Evolutionary conservation across 2,888 invertebrate genomes (phyloP), one percentile per base, ranked within the genome.

Genomic region (Latheticus oryzae): DNA sequence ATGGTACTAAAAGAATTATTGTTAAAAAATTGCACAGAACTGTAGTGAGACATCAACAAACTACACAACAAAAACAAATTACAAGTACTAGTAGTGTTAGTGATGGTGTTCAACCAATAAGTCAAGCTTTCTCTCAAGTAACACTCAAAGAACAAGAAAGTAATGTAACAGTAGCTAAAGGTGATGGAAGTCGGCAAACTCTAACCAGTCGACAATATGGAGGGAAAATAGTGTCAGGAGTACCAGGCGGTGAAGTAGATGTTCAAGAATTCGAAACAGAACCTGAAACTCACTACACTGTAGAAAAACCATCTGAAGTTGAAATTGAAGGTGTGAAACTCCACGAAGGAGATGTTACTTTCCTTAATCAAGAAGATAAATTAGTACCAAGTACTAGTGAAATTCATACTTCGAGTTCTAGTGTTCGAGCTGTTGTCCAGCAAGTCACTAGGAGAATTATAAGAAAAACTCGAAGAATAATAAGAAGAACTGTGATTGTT

Each of bases 371-470:
- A 17, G 60, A 74, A 32, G 72, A 75, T 48, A 69, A 71, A 17
- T 40, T 76, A 12, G 54, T 78, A 13, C 74, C 77, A 23, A 51
- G 69, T 2, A 57, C 67, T 1, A 76, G 76, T 62, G 75, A 79
- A 66, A 73, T 78, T 17, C 82, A 84, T 59, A 85, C 87, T 2
- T 85, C 87, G 1, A 85, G 87, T 4, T 87, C 90, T 0, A 88
- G 87, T 65, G 88, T 93, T 0, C 86, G 88, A 26, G 89, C 92
- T 12, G 88, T 91, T 3, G 89, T 92, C 0, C 90, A 92, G 73
- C 91, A 92, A 79, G 89, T 93, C 0, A 90, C 91, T 0, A 84
- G 90, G 62, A 84, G 87, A 71, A 85, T 91, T n/a, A 86, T 91
- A 2, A 84, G 87, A 57, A 90, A 88, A 66, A 87, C 87, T 8